Evolutionary conservation across 2,797 vertebrate genomes (phyloP).

Genomic region (Coreius guichenoti): DNA sequence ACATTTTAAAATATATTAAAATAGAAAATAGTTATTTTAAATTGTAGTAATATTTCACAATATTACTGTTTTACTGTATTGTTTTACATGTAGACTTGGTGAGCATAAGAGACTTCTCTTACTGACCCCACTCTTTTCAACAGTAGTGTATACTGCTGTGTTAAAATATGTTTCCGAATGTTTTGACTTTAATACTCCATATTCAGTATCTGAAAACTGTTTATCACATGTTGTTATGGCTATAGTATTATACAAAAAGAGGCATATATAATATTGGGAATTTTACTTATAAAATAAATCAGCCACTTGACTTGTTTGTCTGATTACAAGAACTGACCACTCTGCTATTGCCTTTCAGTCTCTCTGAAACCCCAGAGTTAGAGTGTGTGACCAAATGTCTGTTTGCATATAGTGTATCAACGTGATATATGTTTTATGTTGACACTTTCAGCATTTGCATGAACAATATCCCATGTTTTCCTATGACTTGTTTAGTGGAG

Average conservation of each 20-base stretch:
- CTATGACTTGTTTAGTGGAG: constrained; percentile 29
- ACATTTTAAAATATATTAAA: not conserved
- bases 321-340: constrained; percentile 30
- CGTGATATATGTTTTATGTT: constrained; percentile 18
- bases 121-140: not conserved
- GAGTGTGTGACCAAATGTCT: constrained; percentile 23
- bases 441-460: constrained; percentile 16
- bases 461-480: constrained; percentile 21
- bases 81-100: not conserved
- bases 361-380: constrained; percentile 11
- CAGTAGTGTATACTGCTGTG: not conserved
- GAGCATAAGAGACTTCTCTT: not conserved
- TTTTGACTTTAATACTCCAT: not conserved
- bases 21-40: not conserved
- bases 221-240: not conserved
- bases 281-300: constrained; percentile 12
- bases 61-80: not conserved
- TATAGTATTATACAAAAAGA: not conserved
- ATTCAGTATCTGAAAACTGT: constrained; percentile 4
- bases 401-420: constrained; percentile 20
- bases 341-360: constrained; percentile 23
- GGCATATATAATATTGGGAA: not conserved
- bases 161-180: not conserved
- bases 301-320: not conserved
- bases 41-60: constrained; percentile 1